These are phyloP conservation scores for Pemphigus obesinymphae DNA, from an alignment of 1,140 invertebrate species.

Conservation along the genomic window DNA sequence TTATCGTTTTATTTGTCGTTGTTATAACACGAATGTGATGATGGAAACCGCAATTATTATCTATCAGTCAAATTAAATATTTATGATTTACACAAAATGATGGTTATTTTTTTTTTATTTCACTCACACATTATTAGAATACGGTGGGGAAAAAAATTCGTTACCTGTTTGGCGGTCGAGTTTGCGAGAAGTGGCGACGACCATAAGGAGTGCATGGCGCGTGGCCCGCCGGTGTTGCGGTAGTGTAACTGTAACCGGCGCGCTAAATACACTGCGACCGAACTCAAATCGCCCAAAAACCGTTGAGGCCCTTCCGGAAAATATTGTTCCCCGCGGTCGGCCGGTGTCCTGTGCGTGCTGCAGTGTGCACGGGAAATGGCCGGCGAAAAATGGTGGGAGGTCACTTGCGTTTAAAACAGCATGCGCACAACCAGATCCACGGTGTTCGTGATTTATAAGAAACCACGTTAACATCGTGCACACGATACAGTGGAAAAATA, in stretches of 20 bases:
- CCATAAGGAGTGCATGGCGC: conserved; percentile 34
- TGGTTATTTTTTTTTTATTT: too few species aligned
- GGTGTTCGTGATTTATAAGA: background rate
- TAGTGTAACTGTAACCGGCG: conserved; percentile 36
- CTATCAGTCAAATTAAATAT: too few species aligned
- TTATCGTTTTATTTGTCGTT: too few species aligned
- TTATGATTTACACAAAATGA: too few species aligned
- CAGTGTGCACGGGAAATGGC: background rate
- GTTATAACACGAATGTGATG: too few species aligned
- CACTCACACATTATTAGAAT: too few species aligned
- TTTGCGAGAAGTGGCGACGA: conserved; percentile 23
- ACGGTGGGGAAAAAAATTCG: too few species aligned
- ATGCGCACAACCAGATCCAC: conserved; percentile 1
- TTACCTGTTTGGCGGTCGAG: conserved; percentile 37
- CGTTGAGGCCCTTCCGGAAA: conserved; percentile 30
- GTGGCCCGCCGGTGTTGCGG: conserved; percentile 4
- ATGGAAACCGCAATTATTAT: too few species aligned
- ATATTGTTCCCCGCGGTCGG: background rate
- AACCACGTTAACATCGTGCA: background rate
- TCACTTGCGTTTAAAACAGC: conserved; percentile 2
- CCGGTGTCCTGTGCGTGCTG: background rate
- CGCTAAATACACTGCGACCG: conserved; percentile 38
- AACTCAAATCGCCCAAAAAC: conserved; percentile 32
- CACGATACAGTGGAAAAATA: background rate
- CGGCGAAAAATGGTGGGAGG: background rate